A percentile compares a stretch with the other conserved stretches of the same genome.
Conservation (phyloP, 2,113 vertebrate genomes). For the Podiceps cristatus region DNA sequence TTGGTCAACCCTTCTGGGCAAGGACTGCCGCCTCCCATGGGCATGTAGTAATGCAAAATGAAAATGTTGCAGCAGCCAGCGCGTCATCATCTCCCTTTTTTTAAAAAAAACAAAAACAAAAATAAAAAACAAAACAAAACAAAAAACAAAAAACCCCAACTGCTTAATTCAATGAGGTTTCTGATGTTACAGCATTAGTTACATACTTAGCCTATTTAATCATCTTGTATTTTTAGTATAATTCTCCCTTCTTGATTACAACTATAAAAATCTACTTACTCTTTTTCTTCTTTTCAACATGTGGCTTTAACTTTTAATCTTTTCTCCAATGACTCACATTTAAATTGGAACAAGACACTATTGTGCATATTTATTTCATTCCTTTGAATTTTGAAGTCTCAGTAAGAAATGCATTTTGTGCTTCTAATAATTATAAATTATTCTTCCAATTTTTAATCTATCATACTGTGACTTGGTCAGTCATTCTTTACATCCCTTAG, state of each 20-base stretch:
- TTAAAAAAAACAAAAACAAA: too few species aligned
- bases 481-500: not conserved
- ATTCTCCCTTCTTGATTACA: not conserved
- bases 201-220: not conserved
- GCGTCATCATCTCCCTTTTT: fast-evolving
- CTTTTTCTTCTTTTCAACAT: not conserved
- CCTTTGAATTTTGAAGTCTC: not conserved
- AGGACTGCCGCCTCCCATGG: not conserved
- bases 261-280: not conserved
- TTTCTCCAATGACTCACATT: not conserved
- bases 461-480: not conserved
- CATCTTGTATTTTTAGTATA: not conserved
- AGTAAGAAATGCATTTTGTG: not conserved
- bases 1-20: not conserved
- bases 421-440: not conserved
- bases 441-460: not conserved
- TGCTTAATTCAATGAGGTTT: not conserved
- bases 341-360: not conserved
- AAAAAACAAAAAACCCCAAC: too few species aligned
- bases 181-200: not conserved
- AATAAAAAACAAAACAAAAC: too few species aligned
- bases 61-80: not conserved
- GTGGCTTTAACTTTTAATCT: not conserved
- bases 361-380: not conserved
- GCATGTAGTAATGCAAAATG: not conserved